Evolutionary conservation across 2,113 vertebrate species (phyloP).

Genomic region (Alexandromys fortis): DNA sequence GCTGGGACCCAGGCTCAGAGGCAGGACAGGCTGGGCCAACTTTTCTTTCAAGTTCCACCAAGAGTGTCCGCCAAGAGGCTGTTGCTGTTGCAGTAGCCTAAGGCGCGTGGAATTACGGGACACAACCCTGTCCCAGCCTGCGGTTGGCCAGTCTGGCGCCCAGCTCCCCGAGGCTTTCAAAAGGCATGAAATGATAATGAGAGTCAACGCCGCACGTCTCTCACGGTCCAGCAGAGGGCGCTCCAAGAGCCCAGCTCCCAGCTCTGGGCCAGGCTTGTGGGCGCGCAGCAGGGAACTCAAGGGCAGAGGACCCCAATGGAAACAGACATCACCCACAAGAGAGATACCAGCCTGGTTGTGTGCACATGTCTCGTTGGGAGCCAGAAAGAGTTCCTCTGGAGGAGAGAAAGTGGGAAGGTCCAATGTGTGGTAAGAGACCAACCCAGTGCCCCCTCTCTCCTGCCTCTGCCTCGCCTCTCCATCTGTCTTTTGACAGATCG

Average conservation of each 20-base stretch:
- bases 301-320: not conserved
- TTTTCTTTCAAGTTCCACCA: conserved; percentile 22
- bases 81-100: not conserved
- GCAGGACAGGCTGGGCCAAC: not conserved
- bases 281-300: not conserved
- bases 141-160: conserved; percentile 51
- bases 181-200: conserved; percentile 63
- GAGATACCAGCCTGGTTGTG: not conserved
- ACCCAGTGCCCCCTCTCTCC: not conserved
- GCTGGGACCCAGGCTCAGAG: not conserved
- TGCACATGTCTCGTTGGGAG: not conserved
- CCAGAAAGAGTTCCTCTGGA: not conserved
- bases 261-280: accelerated
- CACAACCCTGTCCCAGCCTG: not conserved
- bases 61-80: not conserved
- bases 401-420: not conserved
- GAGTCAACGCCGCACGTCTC: not conserved
- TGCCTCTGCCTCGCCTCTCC: conserved; percentile 44
- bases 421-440: not conserved
- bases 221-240: conserved; percentile 61
- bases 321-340: not conserved
- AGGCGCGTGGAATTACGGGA: not conserved
- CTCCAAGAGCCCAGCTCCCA: not conserved
- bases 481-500: conserved; percentile 68
- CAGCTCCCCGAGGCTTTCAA: conserved; percentile 13